Conservation (phyloP, 2,113 vertebrate genomes). For the Lethenteron reissneri region DNA sequence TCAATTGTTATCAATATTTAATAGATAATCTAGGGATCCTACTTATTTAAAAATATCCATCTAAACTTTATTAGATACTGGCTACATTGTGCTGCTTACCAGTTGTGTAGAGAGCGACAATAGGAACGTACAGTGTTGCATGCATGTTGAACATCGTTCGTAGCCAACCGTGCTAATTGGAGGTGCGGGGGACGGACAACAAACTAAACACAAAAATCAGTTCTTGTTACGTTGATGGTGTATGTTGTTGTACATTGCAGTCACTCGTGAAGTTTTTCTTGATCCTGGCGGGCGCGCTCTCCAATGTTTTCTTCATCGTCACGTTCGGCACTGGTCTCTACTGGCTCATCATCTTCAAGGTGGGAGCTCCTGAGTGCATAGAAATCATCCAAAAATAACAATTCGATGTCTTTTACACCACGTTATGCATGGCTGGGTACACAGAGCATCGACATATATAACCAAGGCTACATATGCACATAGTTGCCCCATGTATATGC, state of each 20-base stretch:
- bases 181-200: not conserved
- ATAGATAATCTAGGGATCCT: no score
- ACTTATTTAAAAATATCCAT: no score
- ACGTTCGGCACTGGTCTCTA: slow-evolving; percentile 13
- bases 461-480: no score
- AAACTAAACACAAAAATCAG: not conserved
- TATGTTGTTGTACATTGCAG: slow-evolving; percentile 6
- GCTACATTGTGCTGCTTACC: not conserved
- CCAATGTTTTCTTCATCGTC: slow-evolving; percentile 13
- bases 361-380: not conserved
- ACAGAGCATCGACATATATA: no score
- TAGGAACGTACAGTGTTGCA: no score
- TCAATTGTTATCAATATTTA: no score
- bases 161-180: not conserved
- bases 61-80: no score
- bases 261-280: slow-evolving; percentile 14
- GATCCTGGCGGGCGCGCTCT: slow-evolving; percentile 13
- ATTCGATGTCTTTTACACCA: no score
- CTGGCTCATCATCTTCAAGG: slow-evolving; percentile 15
- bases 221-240: not conserved
- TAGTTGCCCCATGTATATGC: no score
- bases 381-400: no score
- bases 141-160: no score
- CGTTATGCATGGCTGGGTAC: no score
- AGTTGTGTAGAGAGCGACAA: not conserved